Conservation (phyloP, 1,140 invertebrate genomes). For the Vanessa tameamea region DNA sequence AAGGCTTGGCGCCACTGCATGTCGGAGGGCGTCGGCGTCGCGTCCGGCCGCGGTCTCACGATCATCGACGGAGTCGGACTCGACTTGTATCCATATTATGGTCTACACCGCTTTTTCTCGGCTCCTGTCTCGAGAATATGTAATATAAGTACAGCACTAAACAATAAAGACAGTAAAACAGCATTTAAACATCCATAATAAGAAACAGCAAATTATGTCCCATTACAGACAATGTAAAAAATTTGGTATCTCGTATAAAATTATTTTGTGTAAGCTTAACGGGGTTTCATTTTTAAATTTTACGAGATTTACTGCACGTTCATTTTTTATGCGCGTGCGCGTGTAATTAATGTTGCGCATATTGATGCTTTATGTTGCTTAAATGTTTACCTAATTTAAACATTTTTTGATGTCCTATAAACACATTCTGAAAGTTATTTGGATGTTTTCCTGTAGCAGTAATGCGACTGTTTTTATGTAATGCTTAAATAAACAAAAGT, state of each 20-base stretch:
- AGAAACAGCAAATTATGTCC: conserved; percentile 42
- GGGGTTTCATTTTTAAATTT: conserved; percentile 28
- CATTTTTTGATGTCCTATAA: conserved; percentile 9
- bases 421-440: background rate
- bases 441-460: background rate
- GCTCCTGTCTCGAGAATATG: conserved; percentile 42
- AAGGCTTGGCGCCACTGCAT: conserved; percentile 36
- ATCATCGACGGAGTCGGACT: conserved; percentile 45
- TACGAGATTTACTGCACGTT: conserved; percentile 26
- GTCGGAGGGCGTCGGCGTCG: conserved; percentile 23
- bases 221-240: conserved; percentile 38
- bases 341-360: conserved; percentile 13
- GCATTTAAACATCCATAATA: conserved; percentile 41
- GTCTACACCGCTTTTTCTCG: conserved; percentile 45
- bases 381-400: conserved; percentile 21
- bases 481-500: background rate
- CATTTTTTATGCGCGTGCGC: conserved; percentile 24
- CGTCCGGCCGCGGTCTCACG: conserved; percentile 36
- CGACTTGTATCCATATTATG: conserved; percentile 43
- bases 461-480: background rate
- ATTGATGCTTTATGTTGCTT: conserved; percentile 7
- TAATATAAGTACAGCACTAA: conserved; percentile 35
- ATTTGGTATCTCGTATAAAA: conserved; percentile 27
- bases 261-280: conserved; percentile 33
- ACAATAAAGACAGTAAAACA: conserved; percentile 44